Evolutionary conservation across 2,888 invertebrate species (phyloP).

Genomic region (Drosophila nr. medialis): DNA sequence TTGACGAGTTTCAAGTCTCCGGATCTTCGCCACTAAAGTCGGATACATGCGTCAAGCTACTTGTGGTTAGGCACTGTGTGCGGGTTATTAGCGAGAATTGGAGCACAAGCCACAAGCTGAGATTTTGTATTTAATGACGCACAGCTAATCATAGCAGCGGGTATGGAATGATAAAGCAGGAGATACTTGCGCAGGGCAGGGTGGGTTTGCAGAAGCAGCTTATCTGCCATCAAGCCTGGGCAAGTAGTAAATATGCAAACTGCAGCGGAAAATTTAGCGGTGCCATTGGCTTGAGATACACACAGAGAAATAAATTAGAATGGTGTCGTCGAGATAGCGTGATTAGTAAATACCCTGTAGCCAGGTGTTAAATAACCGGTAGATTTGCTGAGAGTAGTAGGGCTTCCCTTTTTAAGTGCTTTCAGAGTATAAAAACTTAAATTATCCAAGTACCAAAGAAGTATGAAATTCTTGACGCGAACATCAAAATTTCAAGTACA

Average conservation of each 20-base stretch:
- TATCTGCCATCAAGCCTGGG: constrained; percentile 41
- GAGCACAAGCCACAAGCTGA: constrained; percentile 64
- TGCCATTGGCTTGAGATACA: constrained; percentile 16
- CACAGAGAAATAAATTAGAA: neutral
- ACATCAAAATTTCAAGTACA: neutral
- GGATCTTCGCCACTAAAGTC: constrained; percentile 34
- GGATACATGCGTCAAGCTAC: constrained; percentile 33
- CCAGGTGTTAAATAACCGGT: neutral
- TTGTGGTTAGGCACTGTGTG: constrained; percentile 26
- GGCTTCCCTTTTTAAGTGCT: neutral
- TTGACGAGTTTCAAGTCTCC: constrained; percentile 30
- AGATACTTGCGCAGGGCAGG: neutral
- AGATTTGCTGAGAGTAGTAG: neutral
- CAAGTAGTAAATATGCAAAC: constrained; percentile 30
- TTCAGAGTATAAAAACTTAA: neutral
- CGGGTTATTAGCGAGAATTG: constrained; percentile 75
- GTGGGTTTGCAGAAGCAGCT: constrained; percentile 21
- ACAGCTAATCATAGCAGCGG: constrained; percentile 41
- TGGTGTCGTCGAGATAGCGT: neutral
- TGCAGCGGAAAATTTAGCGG: constrained; percentile 30
- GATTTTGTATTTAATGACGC: constrained; percentile 57
- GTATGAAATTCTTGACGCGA: neutral
- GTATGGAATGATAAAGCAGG: neutral
- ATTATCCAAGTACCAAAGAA: neutral
- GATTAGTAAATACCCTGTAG: neutral